Evolutionary conservation across 2,113 vertebrate genomes (phyloP).

Genomic region (Nanger granti): DNA sequence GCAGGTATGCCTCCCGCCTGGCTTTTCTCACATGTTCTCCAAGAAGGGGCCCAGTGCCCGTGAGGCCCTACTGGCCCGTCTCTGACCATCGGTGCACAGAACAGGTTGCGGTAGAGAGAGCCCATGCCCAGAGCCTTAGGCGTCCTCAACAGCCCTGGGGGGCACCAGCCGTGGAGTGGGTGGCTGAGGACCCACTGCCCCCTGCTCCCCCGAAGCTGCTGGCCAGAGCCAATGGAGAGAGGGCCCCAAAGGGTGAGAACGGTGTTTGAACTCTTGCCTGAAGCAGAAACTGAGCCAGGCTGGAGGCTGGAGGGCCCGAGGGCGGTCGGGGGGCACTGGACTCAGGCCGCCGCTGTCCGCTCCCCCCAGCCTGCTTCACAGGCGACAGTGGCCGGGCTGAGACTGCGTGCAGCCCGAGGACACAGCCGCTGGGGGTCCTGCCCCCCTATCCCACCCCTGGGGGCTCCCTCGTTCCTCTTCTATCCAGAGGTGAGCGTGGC

Average conservation of each 20-base stretch:
- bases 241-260: background rate
- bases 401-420: accelerated
- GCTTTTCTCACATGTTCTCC: accelerated
- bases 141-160: too few species aligned
- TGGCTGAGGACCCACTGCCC: accelerated
- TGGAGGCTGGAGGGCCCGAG: background rate
- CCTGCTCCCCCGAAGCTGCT: background rate
- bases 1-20: accelerated
- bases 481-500: accelerated
- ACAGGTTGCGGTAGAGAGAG: accelerated
- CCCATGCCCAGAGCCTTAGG: accelerated
- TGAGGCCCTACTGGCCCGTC: accelerated
- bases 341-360: accelerated
- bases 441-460: background rate
- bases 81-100: accelerated
- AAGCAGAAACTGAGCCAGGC: background rate
- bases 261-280: accelerated
- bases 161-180: accelerated
- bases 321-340: background rate
- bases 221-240: background rate
- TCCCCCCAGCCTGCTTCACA: background rate
- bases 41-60: accelerated
- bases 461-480: background rate
- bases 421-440: accelerated
- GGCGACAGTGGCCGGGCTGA: background rate